These are phyloP conservation scores for Cordilura impudica DNA, from an alignment of 2,888 invertebrate genomes.

Conservation along the genomic window DNA sequence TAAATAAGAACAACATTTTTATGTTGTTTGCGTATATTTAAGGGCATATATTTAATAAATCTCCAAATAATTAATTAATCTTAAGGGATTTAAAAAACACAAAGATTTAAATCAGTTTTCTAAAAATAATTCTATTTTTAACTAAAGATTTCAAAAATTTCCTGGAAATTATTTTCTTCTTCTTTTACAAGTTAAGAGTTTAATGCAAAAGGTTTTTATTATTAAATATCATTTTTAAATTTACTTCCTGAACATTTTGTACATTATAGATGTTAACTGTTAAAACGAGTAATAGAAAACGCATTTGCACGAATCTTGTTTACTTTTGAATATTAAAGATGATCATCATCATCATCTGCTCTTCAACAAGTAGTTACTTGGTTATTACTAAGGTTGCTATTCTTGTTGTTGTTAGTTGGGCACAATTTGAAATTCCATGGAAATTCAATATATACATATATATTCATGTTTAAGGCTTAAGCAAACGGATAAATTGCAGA, in stretches of 20 bases:
- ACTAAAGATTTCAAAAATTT: not conserved
- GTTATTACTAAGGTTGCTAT: not conserved
- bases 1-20: no score
- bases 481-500: conserved; percentile 51
- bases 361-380: conserved; percentile 8
- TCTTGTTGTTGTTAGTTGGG: conserved; percentile 7
- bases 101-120: no score
- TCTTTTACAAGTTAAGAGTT: no score
- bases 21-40: no score
- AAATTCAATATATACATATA: conserved; percentile 40
- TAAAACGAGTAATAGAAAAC: conserved; percentile 34
- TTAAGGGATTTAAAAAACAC: conserved; percentile 29
- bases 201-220: not conserved
- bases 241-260: conserved; percentile 20
- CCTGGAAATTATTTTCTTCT: not conserved
- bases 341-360: conserved; percentile 36
- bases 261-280: conserved; percentile 3
- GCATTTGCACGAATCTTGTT: conserved; percentile 41
- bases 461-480: conserved; percentile 37
- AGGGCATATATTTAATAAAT: not conserved
- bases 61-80: conserved; percentile 24
- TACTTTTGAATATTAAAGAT: conserved; percentile 21
- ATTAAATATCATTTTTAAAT: conserved; percentile 21
- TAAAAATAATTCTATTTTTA: not conserved
- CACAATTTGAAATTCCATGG: conserved; percentile 55